phyloP scores from a whole-genome alignment of 2,113 vertebrate species.

The Falco punctatus region DNA sequence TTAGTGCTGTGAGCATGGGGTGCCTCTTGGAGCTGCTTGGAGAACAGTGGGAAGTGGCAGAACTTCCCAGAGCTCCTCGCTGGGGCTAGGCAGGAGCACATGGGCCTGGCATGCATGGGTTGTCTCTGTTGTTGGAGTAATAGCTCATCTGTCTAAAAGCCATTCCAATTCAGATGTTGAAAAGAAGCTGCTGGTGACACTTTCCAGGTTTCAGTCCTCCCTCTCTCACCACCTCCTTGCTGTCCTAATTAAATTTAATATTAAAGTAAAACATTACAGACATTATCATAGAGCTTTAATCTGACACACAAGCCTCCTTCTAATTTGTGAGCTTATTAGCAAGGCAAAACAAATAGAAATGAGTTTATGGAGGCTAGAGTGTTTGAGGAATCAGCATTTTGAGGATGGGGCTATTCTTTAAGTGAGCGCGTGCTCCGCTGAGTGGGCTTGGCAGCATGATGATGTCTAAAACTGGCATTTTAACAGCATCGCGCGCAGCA shows the following conservation, averaged over 20 bases:
- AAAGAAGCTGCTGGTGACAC: conserved; percentile 38
- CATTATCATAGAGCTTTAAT: neutral
- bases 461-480: neutral
- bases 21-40: neutral
- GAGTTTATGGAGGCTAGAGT: neutral
- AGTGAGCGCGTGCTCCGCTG: neutral
- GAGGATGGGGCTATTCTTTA: neutral
- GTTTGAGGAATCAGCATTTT: neutral
- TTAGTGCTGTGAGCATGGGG: neutral
- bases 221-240: neutral
- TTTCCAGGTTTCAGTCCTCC: neutral
- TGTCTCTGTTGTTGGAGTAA: conserved; percentile 20
- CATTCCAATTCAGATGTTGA: conserved; percentile 20
- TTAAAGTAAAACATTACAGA: conserved; percentile 14
- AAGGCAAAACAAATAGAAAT: neutral
- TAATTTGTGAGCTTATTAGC: conserved; percentile 7
- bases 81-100: neutral
- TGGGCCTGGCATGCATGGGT: neutral
- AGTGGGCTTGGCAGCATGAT: neutral
- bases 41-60: neutral
- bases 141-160: conserved; percentile 47
- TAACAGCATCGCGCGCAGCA: accelerated
- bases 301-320: neutral
- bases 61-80: neutral
- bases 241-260: conserved; percentile 51